Base-by-base conservation (phyloP, 2,888 invertebrate species). In the Ceraclea dissimilis region DNA sequence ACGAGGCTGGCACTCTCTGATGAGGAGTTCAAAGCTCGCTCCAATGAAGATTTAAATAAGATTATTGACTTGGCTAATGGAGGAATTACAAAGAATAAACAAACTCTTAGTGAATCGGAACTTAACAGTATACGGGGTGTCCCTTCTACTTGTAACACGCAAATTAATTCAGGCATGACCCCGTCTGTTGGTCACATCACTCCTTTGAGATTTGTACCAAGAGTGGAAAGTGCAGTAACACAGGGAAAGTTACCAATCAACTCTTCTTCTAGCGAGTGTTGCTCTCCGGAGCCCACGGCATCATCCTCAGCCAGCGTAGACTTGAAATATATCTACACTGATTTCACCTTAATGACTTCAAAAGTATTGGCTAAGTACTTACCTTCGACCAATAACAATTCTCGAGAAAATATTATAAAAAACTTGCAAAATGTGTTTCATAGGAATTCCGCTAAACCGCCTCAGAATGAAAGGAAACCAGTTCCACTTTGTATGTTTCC, bases 301-400 rank as follows among this genome's bases (percentile, higher is more conserved):
- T 8, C 8, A 8, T 4, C 39, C 6, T 16, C 16, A 31, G 31
- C 16, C 39, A 57, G 62, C 13, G 63, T 62, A 49, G 56, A 63
- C 51, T 62, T 61, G 44, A 63, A 67, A 54, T 63, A 63, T 56
- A 60, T 68, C 6, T 73, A 71, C 63, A 65, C 69, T 61, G 67
- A 70, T 43, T 68, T 73, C 61, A 68, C 72, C 64, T 63, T 67
- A 47, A 65, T 68, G 52, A 66, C 72, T 20, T 68, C 71, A 16
- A 58, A 60, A 13, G 67, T 68, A 60, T 54, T 73, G 8, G 63
- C 63, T 57, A 64, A 64, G 34, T 65, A 66, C 57, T 63, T 66
- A 31, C 67, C 67, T 34, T 53, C 55, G n/a, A 60, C 13, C 31
- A 8, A 52, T 22, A 54, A 67, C 67, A 48, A 67, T 71, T 59